Evolutionary conservation across 2,113 vertebrate species (phyloP).

Genomic region (Columba livia): DNA sequence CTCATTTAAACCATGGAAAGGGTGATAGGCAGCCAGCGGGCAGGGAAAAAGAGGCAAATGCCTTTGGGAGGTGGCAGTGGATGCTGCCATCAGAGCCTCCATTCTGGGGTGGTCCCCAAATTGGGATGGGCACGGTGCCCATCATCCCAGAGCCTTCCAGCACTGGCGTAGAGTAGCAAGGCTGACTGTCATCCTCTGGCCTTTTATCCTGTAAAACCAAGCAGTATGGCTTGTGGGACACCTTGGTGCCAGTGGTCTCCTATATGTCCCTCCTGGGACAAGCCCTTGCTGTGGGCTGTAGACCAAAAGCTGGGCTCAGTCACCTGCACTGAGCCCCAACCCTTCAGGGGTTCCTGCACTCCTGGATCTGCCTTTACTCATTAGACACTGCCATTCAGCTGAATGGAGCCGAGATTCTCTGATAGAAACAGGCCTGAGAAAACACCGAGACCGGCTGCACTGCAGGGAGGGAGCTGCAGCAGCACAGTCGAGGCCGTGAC

Average conservation of each 20-base stretch:
- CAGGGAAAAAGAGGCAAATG: background rate
- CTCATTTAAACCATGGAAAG: background rate
- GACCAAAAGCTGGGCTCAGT: background rate
- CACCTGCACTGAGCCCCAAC: background rate
- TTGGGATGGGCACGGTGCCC: rapidly evolving
- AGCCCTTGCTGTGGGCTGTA: background rate
- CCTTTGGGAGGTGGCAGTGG: rapidly evolving
- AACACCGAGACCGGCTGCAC: rapidly evolving
- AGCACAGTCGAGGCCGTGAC: rapidly evolving
- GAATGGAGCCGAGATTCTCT: background rate
- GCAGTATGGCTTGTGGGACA: rapidly evolving
- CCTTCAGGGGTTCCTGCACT: background rate
- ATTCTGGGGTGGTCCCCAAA: rapidly evolving
- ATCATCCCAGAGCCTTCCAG: background rate
- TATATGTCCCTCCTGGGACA: rapidly evolving
- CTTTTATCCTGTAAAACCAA: background rate
- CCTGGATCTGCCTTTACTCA: background rate
- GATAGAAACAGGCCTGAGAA: rapidly evolving
- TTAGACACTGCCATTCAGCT: too few species aligned
- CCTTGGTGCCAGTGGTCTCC: rapidly evolving
- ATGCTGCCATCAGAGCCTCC: background rate
- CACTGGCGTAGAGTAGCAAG: rapidly evolving
- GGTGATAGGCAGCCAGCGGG: background rate
- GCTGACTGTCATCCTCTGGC: background rate
- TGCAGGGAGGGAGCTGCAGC: background rate